Evolutionary conservation across 2,797 vertebrate genomes (phyloP), one percentile per base, ranked within the genome.

Genomic region (Myoxocephalus aenaeus): DNA sequence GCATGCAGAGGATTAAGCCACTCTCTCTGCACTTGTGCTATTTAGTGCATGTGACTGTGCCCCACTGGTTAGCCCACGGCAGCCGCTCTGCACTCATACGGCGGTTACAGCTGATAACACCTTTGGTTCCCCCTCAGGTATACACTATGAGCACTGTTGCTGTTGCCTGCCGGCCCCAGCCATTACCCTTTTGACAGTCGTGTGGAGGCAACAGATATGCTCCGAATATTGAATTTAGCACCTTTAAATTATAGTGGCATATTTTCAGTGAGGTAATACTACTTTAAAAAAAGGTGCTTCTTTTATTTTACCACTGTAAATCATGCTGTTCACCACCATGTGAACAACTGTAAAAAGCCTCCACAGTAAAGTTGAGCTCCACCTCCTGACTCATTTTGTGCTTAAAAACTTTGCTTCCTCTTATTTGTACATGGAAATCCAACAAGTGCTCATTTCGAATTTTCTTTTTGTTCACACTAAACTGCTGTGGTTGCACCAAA

Each of bases 391-490:
- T 80, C 36, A 75, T 75, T 79, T 61, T 1, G 4, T 3, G 53
- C 14, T 14, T 25, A 6, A 15, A 73, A 18, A 38, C 38, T 4
- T 29, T 27, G 20, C 44, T 79, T 85, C 83, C 75, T 79, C 62
- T 82, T 67, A 38, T 71, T 58, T 72, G 57, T 51, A 50, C 61
- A 53, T 36, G 20, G 5, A 46, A 76, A 66, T 67, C n/a, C 74
- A n/a, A 65, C 20, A 57, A 50, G 5, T 2, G 29, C 51, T 62
- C 48, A 65, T 67, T 54, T 54, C 9, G 0, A 66, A 40, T 22
- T 20, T 20, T 13, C 36, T n/a, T 3, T 3, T 17, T 29, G 42
- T 27, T 68, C 64, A 57, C 34, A 77, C 3, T 11, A 6, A 81
- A 65, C 25, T 40, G 57, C 40, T 32, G 44, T 3, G 25, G 42